A percentile compares a stretch with the other conserved stretches of the same genome.
Evolutionary conservation across 2,797 vertebrate species (phyloP).

Genomic region (Mormyrops attenuatus): DNA sequence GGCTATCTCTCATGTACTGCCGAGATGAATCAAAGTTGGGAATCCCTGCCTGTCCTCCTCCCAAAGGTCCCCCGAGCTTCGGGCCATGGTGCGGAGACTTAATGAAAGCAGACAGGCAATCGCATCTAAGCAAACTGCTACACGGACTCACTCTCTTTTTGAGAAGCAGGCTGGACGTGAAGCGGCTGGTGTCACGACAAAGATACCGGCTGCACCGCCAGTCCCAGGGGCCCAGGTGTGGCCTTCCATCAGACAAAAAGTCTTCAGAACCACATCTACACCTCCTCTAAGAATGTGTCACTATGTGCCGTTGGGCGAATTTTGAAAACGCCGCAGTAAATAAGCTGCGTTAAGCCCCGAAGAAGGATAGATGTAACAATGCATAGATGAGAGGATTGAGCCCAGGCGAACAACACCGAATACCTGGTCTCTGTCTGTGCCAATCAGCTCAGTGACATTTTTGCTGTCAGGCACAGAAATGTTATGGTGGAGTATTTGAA

Average conservation of each 20-base stretch:
- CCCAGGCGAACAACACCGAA: neutral
- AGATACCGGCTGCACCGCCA: conserved; percentile 29
- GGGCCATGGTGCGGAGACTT: conserved; percentile 44
- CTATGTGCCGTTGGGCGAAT: neutral
- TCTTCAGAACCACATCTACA: neutral
- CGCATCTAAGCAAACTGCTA: conserved; percentile 39
- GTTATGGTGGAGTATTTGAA: neutral
- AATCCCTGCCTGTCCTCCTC: neutral
- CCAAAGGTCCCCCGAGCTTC: neutral
- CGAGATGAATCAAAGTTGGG: conserved; percentile 16
- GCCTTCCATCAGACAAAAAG: neutral
- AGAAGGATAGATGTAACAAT: neutral
- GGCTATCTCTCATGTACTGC: neutral
- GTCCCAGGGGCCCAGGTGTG: neutral
- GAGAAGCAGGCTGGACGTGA: conserved; percentile 41
- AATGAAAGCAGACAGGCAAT: conserved; percentile 59
- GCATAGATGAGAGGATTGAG: neutral
- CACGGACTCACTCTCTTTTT: conserved; percentile 40
- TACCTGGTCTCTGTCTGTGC: neutral
- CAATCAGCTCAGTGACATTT: neutral
- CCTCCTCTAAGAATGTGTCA: neutral
- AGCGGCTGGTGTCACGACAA: conserved; percentile 40
- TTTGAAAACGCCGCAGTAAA: neutral
- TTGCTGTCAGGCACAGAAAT: neutral
- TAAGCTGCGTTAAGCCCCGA: neutral